Evolutionary conservation across 2,113 vertebrate species (phyloP), one percentile per base, ranked within the genome.

Genomic region (Coturnix japonica): DNA sequence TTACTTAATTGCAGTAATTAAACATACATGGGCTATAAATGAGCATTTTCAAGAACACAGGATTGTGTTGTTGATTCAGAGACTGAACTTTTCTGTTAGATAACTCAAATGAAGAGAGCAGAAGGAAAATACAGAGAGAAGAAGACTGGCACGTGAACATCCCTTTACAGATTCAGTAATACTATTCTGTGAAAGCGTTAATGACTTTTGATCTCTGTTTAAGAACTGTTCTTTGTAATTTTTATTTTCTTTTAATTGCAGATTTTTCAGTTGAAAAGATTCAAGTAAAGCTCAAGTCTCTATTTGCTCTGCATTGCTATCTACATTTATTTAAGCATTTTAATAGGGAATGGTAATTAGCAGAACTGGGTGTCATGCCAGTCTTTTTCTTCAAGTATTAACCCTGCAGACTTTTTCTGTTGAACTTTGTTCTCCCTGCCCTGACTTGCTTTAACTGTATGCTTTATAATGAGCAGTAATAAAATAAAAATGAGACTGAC

Each of bases 381-480:
- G 56, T 59, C 81, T 92, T 91, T 0, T 0, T 5, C 25, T 76
- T 86, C 49, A 51, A 1, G 1, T 33, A 85, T 89, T 94, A 95
- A 81, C 66, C 41, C 65, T 67, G 54, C 31, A 56, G 76, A 49
- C 10, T 59, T 78, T 86, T 84, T 61, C 59, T 46, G 15, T 5
- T 89, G 66, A 94, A 90, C 59, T 75, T 90, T 72, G 53, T 28
- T 69, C 35, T 86, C 49, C n/a, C 11, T 57, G 49, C 23, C 31
- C 63, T 84, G 44, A 46, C 23, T 93, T 86, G 49, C 71, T 91
- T 71, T 84, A 57, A 67, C 72, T 65, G 83, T 91, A 93, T 91
- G 85, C 67, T 94, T 94, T 73, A 63, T 46, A 51, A 93, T 47
- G 16, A 89, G 26, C 18, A 81, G 47, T 60, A 84, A 57, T 46